Conservation (phyloP, 30 jellyfish, hydroid and myxozoan species). For the Aurelia sp. region DNA sequence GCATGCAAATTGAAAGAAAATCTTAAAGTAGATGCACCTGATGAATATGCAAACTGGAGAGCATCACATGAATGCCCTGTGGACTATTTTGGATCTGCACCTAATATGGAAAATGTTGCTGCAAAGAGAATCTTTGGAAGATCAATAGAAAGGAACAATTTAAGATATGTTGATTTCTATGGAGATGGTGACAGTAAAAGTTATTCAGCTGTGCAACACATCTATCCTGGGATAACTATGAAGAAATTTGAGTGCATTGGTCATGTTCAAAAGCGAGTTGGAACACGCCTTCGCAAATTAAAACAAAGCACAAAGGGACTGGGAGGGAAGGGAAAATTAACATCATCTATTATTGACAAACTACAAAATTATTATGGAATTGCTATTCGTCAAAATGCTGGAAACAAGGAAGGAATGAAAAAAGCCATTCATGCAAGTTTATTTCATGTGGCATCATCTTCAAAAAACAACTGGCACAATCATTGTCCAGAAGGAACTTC, state of each 20-base stretch:
- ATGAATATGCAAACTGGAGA: slow-evolving; percentile 10
- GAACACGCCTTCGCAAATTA: slow-evolving; percentile 14
- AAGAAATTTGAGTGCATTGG: slow-evolving; percentile 48
- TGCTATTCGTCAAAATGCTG: slow-evolving; percentile 61
- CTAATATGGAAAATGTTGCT: too few species aligned
- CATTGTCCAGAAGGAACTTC: slow-evolving; percentile 42
- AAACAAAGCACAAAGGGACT: slow-evolving; percentile 28
- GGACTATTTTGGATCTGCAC: slow-evolving; percentile 42
- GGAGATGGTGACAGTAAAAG: slow-evolving; percentile 75
- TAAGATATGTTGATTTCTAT: slow-evolving; percentile 19
- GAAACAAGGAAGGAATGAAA: slow-evolving; percentile 45
- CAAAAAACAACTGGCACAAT: slow-evolving; percentile 31
- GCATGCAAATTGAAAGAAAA: slow-evolving; percentile 12
- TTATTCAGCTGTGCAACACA: slow-evolving; percentile 14
- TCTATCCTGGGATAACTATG: slow-evolving; percentile 18
- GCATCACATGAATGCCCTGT: slow-evolving; percentile 25
- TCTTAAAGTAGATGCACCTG: neutral
- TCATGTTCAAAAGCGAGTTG: slow-evolving; percentile 40
- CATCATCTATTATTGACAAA: slow-evolving; percentile 51
- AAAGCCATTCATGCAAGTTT: slow-evolving; percentile 47
- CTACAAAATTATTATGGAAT: slow-evolving; percentile 55
- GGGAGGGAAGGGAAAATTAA: slow-evolving; percentile 29
- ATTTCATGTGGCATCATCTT: slow-evolving; percentile 61
- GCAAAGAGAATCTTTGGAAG: slow-evolving; percentile 25
- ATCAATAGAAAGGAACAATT: neutral